phyloP scores from a whole-genome alignment of 2,888 invertebrate genomes.

The Temnothorax unifasciatus region DNA sequence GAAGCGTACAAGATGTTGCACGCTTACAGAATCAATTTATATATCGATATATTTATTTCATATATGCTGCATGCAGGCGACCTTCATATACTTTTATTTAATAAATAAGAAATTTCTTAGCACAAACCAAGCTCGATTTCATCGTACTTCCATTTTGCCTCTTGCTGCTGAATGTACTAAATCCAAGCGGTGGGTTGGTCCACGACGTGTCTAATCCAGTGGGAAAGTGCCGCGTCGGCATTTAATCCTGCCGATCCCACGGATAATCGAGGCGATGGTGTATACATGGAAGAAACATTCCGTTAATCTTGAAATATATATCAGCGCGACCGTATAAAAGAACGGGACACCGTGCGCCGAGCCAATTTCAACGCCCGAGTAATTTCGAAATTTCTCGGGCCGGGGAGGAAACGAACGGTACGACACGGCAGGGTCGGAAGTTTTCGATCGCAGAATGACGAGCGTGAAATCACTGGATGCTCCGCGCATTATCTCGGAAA shows the following conservation, averaged over 20 bases:
- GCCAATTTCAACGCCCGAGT: conserved; percentile 41
- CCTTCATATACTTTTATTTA: not conserved
- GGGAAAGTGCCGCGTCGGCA: conserved; percentile 64
- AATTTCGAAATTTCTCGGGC: conserved; percentile 22
- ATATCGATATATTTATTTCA: not conserved
- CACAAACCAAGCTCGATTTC: conserved; percentile 13
- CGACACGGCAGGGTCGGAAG: not conserved
- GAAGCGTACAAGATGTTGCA: not conserved
- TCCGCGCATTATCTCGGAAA: conserved; percentile 32
- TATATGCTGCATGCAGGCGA: not conserved
- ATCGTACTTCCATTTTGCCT: conserved; percentile 63
- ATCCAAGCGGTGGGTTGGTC: conserved; percentile 52
- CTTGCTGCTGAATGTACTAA: conserved; percentile 62
- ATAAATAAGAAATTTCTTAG: conserved; percentile 27
- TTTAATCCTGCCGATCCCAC: conserved; percentile 64
- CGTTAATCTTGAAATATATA: conserved; percentile 48
- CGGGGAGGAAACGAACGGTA: not conserved
- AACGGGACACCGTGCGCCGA: not conserved
- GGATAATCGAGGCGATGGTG: conserved; percentile 64
- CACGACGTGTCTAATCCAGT: conserved; percentile 74
- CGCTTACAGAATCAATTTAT: not conserved
- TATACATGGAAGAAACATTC: conserved; percentile 57
- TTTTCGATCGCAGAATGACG: conserved; percentile 35
- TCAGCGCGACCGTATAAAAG: conserved; percentile 42
- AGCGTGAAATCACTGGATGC: conserved; percentile 37